phyloP scores from a whole-genome alignment of 2,888 invertebrate genomes.

The Rhamphomyia laevipes region DNA sequence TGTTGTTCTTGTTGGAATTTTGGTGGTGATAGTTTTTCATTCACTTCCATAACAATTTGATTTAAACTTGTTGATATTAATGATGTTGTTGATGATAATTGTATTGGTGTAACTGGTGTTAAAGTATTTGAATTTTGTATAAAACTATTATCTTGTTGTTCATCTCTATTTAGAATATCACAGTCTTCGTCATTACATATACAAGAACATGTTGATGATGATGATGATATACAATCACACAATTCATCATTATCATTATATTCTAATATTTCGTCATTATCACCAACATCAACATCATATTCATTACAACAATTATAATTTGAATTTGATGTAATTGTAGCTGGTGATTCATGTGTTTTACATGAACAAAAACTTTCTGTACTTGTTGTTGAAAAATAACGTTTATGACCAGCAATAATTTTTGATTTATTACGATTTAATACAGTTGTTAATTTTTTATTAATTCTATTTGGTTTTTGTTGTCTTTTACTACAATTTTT shows the following conservation, averaged over 20 bases:
- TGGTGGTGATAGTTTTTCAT: background rate
- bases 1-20: background rate
- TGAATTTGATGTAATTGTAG: background rate
- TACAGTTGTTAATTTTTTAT: no score
- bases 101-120: conserved; percentile 8
- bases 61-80: background rate
- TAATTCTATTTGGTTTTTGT: background rate
- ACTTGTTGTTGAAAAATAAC: conserved; percentile 13
- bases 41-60: background rate
- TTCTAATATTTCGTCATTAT: conserved; percentile 22
- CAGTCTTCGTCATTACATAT: no score
- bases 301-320: conserved; percentile 11
- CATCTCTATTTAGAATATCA: conserved; percentile 4
- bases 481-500: conserved; percentile 19
- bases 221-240: background rate
- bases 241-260: background rate
- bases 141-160: background rate
- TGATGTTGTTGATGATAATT: background rate
- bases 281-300: conserved; percentile 14
- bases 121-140: conserved; percentile 9
- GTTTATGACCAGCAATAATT: background rate
- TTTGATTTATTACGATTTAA: no score
- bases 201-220: background rate
- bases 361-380: conserved; percentile 32
- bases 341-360: conserved; percentile 17